Conservation (phyloP, 53 echinoderm and acorn worm species). For the Arbacia lixula region DNA sequence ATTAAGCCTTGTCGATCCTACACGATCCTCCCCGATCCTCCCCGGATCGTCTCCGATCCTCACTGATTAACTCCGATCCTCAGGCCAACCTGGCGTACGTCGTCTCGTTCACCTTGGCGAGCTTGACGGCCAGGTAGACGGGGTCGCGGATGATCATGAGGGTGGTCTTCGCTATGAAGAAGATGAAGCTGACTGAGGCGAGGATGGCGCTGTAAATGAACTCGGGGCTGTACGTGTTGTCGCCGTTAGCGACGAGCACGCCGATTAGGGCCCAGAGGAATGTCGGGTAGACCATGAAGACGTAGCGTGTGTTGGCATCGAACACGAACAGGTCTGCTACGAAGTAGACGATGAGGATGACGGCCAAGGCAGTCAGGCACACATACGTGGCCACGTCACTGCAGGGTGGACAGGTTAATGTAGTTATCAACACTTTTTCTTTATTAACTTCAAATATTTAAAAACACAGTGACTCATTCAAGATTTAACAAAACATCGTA, state of each 20-base stretch:
- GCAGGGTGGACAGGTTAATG: background rate
- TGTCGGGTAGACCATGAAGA: constrained; percentile 67
- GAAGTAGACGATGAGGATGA: constrained; percentile 62
- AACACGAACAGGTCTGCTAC: constrained; percentile 59
- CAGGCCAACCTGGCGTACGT: no score
- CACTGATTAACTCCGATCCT: no score
- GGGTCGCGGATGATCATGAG: constrained; percentile 52
- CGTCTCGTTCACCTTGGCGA: background rate
- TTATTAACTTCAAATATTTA: no score
- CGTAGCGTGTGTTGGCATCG: constrained; percentile 67
- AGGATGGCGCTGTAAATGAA: constrained; percentile 68
- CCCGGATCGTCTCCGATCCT: no score
- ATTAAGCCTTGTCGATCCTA: no score
- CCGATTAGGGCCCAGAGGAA: constrained; percentile 53
- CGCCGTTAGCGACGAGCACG: constrained; percentile 48
- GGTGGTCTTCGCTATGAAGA: constrained; percentile 67
- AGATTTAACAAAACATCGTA: no score
- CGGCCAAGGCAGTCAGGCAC: constrained; percentile 53
- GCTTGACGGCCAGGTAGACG: constrained; percentile 24
- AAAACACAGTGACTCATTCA: no score
- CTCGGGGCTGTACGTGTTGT: constrained; percentile 33
- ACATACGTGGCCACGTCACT: constrained; percentile 51
- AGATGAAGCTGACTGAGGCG: constrained; percentile 53
- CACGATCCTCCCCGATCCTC: no score
- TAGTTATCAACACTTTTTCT: no score